phyloP scores from a whole-genome alignment of 37 sponge, comb jelly and placozoan genomes.

The Halichondria panicea region DNA sequence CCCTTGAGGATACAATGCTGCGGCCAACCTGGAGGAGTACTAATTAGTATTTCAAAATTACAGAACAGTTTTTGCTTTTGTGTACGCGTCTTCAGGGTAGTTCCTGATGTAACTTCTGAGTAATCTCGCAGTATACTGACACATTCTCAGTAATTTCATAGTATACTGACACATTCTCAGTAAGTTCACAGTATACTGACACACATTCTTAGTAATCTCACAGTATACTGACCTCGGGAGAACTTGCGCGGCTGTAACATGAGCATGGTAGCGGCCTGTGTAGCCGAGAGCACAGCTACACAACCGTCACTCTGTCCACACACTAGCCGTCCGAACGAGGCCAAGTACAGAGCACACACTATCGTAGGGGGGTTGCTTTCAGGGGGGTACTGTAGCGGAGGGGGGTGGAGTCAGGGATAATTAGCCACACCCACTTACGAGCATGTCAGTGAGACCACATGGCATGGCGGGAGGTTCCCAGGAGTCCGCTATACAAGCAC shows the following conservation, averaged over 20 bases:
- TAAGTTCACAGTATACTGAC: no score
- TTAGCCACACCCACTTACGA: slow-evolving; percentile 32
- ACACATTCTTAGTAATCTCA: neutral
- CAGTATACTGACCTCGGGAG: slow-evolving; percentile 28
- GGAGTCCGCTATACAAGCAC: slow-evolving; percentile 32
- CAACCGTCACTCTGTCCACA: slow-evolving; percentile 84
- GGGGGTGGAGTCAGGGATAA: slow-evolving; percentile 5
- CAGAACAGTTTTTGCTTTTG: no score
- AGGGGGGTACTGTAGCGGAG: slow-evolving; percentile 6
- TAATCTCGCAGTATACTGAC: no score
- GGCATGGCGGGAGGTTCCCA: slow-evolving; percentile 59
- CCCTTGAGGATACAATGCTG: slow-evolving; percentile 74
- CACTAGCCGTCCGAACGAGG: slow-evolving; percentile 71
- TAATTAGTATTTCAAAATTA: no score
- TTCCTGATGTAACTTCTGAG: neutral
- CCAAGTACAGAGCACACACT: slow-evolving; percentile 72
- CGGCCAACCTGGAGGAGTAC: slow-evolving; percentile 91
- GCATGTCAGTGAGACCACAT: slow-evolving; percentile 55
- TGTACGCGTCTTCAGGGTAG: no score
- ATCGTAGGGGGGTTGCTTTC: slow-evolving; percentile 46
- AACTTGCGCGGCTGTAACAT: slow-evolving; percentile 61
- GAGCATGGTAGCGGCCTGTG: slow-evolving; percentile 69
- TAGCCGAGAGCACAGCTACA: slow-evolving; percentile 71
- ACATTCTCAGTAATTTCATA: no score
- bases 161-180: neutral